phyloP scores from a whole-genome alignment of 2,113 vertebrate genomes.

The Carassius gibelio region DNA sequence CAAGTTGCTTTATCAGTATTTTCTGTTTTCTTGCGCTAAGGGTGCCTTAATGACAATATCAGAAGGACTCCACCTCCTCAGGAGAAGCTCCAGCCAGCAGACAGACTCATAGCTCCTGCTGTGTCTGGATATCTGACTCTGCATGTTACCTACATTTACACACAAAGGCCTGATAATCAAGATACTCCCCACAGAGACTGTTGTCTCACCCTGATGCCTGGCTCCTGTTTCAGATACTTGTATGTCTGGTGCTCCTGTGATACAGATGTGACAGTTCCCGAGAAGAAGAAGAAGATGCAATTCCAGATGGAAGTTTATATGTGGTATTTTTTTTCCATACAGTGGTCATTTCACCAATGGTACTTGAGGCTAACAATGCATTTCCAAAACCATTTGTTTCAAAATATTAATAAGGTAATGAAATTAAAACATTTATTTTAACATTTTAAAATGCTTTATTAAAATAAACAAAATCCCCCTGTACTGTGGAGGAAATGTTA shows the following conservation, averaged over 20 bases:
- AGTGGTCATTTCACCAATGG: neutral
- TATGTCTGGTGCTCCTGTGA: slow-evolving; percentile 7
- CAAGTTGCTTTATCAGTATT: slow-evolving; percentile 41
- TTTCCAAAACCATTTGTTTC: neutral
- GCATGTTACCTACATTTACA: slow-evolving; percentile 67
- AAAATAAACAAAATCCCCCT: neutral
- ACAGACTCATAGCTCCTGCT: slow-evolving; percentile 50
- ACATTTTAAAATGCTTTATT: too few relatives aligned
- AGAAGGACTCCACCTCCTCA: neutral
- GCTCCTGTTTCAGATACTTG: slow-evolving; percentile 7
- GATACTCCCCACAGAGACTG: slow-evolving; percentile 43
- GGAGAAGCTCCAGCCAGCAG: slow-evolving; percentile 14
- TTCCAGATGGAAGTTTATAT: neutral
- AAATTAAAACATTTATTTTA: too few relatives aligned
- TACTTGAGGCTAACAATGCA: neutral
- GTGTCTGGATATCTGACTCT: slow-evolving; percentile 64
- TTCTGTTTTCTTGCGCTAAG: slow-evolving; percentile 37
- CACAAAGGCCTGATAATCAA: slow-evolving; percentile 66
- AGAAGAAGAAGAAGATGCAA: neutral
- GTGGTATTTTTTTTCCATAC: neutral
- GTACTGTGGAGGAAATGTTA: neutral
- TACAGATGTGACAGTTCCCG: neutral
- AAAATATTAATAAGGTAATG: neutral
- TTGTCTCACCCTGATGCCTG: neutral
- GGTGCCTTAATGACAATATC: slow-evolving; percentile 62